Percentiles rank a stretch among this genome's conserved stretches.
Conservation (phyloP, 2,113 vertebrate species). For the Gavialis gangeticus region DNA sequence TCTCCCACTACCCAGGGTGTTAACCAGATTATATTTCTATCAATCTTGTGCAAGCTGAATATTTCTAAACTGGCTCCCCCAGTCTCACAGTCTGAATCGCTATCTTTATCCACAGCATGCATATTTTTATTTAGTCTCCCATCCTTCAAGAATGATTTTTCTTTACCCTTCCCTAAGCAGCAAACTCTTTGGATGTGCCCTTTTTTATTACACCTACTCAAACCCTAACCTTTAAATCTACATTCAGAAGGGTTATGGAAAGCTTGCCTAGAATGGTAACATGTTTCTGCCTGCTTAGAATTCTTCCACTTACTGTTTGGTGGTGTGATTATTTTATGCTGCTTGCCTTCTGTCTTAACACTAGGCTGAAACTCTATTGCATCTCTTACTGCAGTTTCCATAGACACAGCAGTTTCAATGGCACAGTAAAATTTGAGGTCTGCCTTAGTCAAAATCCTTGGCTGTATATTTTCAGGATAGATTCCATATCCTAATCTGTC, state of each 20-base stretch:
- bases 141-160: constrained; percentile 46
- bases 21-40: constrained; percentile 79
- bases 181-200: constrained; percentile 26
- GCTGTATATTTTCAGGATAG: background rate
- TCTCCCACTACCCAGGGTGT: constrained; percentile 70
- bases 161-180: constrained; percentile 31
- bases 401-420: background rate
- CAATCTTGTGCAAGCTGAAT: constrained; percentile 60
- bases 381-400: background rate
- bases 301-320: background rate
- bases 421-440: background rate
- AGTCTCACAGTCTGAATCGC: constrained; percentile 61
- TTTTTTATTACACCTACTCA: constrained; percentile 29
- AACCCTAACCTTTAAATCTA: constrained; percentile 7
- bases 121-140: constrained; percentile 70
- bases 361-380: fast-evolving
- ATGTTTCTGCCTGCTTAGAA: background rate
- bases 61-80: constrained; percentile 69
- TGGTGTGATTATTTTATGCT: background rate
- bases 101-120: constrained; percentile 65
- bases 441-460: background rate
- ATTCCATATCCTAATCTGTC: background rate
- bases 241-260: background rate
- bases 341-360: background rate
- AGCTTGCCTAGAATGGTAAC: background rate